Evolutionary conservation across 1,140 invertebrate genomes (phyloP).

Genomic region (Eurosta solidaginis): DNA sequence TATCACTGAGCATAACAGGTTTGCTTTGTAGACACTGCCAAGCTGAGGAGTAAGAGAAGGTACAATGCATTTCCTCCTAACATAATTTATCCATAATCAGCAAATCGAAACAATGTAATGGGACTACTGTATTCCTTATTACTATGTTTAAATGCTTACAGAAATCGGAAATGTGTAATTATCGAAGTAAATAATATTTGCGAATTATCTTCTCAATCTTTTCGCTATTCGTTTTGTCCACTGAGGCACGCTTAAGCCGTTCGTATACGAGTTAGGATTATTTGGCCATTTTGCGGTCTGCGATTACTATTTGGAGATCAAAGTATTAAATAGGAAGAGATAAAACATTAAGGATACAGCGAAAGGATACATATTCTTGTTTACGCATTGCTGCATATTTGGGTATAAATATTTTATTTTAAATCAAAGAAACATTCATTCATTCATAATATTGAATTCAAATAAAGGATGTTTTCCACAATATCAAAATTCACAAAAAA

Average conservation of each 20-base stretch:
- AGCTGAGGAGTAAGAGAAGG: too few species aligned
- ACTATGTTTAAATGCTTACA: background rate
- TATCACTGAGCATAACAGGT: too few species aligned
- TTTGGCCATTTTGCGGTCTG: background rate
- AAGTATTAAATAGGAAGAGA: background rate
- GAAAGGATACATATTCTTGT: background rate
- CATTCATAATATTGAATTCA: background rate
- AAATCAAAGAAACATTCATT: background rate
- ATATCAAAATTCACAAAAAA: too few species aligned
- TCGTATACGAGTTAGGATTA: constrained; percentile 7
- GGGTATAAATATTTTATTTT: background rate
- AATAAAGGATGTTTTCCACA: too few species aligned
- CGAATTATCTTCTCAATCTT: background rate
- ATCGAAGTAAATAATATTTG: background rate
- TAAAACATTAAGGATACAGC: background rate
- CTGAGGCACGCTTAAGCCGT: background rate
- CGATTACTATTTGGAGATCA: background rate
- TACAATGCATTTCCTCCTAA: too few species aligned
- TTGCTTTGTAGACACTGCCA: too few species aligned
- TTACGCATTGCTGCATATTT: background rate
- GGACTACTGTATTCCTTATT: background rate
- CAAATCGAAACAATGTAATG: background rate
- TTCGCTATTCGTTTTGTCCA: background rate
- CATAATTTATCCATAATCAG: too few species aligned
- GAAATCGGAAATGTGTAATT: background rate